A percentile compares a stretch with the other conserved stretches of the same genome.
Evolutionary conservation across 2,113 vertebrate species (phyloP).

Genomic region (Calyptommatus sinebrachiatus): DNA sequence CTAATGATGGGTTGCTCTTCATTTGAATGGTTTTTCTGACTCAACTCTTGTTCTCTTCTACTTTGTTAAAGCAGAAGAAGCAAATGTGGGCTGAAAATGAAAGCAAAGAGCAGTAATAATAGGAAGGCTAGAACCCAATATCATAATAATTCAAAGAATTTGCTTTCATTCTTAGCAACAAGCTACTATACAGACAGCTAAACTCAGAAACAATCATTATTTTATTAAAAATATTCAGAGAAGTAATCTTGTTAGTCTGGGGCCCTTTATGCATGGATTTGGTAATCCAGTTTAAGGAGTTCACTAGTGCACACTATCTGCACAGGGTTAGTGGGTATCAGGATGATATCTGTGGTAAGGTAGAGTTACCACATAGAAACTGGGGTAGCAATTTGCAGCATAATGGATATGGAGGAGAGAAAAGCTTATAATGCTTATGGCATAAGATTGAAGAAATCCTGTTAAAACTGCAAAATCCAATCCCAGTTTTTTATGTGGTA

Average conservation of each 20-base stretch:
- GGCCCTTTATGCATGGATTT: no score
- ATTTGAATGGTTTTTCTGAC: conserved; percentile 6
- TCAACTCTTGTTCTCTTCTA: not conserved
- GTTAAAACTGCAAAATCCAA: no score
- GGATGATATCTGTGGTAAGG: no score
- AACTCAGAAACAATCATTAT: not conserved
- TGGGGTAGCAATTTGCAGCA: no score
- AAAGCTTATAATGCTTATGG: no score
- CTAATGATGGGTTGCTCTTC: not conserved
- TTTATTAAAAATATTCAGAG: not conserved
- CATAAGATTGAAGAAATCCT: no score
- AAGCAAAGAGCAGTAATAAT: not conserved
- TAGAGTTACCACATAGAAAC: no score
- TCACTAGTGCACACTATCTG: no score
- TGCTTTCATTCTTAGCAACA: not conserved
- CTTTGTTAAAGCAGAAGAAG: conserved; percentile 1
- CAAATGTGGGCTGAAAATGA: not conserved
- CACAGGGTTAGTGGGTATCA: no score
- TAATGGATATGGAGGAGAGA: no score
- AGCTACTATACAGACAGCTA: not conserved
- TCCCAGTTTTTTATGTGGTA: no score
- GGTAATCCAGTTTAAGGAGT: no score
- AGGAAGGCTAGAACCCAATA: not conserved
- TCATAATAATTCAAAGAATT: not conserved
- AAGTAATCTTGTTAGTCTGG: not conserved